These are phyloP conservation scores for Pseudomyrmex gracilis DNA, from an alignment of 1,140 invertebrate species.

Conservation along the genomic window DNA sequence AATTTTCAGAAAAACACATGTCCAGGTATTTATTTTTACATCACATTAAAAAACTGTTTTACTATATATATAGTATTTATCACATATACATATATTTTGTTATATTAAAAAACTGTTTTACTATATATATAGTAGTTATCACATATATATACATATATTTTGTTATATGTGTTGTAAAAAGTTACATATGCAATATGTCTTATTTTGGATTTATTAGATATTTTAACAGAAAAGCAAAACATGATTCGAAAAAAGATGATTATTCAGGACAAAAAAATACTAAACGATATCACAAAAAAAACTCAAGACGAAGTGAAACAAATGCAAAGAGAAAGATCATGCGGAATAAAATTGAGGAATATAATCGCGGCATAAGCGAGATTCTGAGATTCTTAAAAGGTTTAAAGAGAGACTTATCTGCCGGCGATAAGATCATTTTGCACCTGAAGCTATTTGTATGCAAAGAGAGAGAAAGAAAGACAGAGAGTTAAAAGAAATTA, in stretches of 20 bases:
- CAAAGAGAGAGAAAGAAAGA: too few species aligned
- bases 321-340: slow-evolving; percentile 71
- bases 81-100: too few species aligned
- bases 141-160: neutral
- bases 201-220: slow-evolving; percentile 15
- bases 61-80: neutral
- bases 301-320: slow-evolving; percentile 72
- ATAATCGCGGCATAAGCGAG: slow-evolving; percentile 74
- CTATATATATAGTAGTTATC: too few species aligned
- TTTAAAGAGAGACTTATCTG: slow-evolving; percentile 63
- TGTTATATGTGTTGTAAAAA: slow-evolving; percentile 20
- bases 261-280: slow-evolving; percentile 69
- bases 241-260: slow-evolving; percentile 42
- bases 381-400: slow-evolving; percentile 73
- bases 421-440: slow-evolving; percentile 63
- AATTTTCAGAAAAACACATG: neutral
- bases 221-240: slow-evolving; percentile 36
- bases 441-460: too few species aligned
- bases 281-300: slow-evolving; percentile 71
- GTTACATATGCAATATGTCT: neutral
- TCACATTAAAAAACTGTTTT: too few species aligned
- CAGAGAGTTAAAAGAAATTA: too few species aligned
- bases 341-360: slow-evolving; percentile 73
- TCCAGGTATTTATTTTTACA: slow-evolving; percentile 14
- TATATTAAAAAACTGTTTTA: too few species aligned